Base-by-base conservation (phyloP, 2,888 invertebrate species). In the Pilophorus perplexus region DNA sequence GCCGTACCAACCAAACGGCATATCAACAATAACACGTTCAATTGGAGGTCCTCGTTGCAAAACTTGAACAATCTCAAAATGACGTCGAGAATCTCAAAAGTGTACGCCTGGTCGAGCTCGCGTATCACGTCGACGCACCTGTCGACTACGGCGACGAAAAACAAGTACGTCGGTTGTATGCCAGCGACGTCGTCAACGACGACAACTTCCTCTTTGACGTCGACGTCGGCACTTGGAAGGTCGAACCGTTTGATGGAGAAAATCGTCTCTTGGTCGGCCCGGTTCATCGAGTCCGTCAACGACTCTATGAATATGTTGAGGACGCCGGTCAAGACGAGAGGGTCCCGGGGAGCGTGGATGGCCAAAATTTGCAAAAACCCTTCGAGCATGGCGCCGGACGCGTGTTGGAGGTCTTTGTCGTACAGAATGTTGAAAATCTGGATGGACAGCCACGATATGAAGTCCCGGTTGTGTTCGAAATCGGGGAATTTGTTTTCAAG, bases 391-490 rank as follows among this genome's bases (percentile, higher is more conserved):
- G 28, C 14, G 10, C 10, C 28, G 10, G 62, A 25, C 1, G 38
- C 38, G 8, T 16, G 8, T 2, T 12, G 22, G 2, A 62, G 33
- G 6, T 22, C 20, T 4, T 6, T 16, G 48, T 62, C 46, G 1
- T 46, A 20, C 1, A 37, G 20, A 20, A 62, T 37, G n/a, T 20
- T 18, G 22, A 62, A 28, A 12, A 44, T 22, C 20, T 48, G 62
- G 6, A 62, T 18, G 46, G 46, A 46, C 2, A 62, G 62, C 62
- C 62, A 62, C 18, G 38, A 23, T 28, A 22, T 46, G 33, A 62
- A 62, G 22, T 46, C 48, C 22, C 55, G 5, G 8, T 25, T 28
- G 52, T 28, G 28, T 16, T 52, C 33, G 52, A 25, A 14, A 18
- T 52, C 27, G 25, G 25, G 28, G 16, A 52, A 8, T 52, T 16